Evolutionary conservation across 2,888 invertebrate genomes (phyloP).

Genomic region (Pachydiplax longipennis): DNA sequence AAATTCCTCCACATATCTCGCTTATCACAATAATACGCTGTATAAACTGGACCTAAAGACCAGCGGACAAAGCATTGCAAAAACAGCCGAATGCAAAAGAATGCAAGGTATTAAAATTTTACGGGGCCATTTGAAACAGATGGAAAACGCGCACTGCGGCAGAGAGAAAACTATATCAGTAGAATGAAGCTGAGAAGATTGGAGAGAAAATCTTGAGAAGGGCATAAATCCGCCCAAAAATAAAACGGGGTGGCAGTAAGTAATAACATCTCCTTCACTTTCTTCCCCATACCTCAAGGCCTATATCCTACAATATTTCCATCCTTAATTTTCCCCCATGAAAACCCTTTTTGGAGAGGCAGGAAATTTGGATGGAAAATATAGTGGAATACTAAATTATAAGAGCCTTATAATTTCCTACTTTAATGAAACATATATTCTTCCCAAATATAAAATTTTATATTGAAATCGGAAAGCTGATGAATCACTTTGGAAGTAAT

Average conservation of each 20-base stretch:
- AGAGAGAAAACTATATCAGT: not conserved
- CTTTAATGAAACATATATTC: not conserved
- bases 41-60: no score
- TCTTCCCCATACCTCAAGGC: not conserved
- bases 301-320: not conserved
- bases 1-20: no score
- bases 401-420: not conserved
- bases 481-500: not conserved
- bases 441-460: no score
- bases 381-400: not conserved
- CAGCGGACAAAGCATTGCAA: not conserved
- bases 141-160: conserved; percentile 14
- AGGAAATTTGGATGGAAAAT: not conserved
- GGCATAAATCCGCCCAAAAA: not conserved
- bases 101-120: not conserved
- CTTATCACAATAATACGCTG: no score
- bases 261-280: not conserved
- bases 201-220: not conserved
- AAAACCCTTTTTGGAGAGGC: not conserved
- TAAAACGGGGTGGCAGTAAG: not conserved
- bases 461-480: not conserved
- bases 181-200: not conserved
- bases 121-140: not conserved
- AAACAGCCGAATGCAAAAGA: not conserved
- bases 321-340: not conserved